A percentile compares a stretch with the other conserved stretches of the same genome.
Conservation (phyloP, 2,797 vertebrate genomes). For the Sebastes nivosus region DNA sequence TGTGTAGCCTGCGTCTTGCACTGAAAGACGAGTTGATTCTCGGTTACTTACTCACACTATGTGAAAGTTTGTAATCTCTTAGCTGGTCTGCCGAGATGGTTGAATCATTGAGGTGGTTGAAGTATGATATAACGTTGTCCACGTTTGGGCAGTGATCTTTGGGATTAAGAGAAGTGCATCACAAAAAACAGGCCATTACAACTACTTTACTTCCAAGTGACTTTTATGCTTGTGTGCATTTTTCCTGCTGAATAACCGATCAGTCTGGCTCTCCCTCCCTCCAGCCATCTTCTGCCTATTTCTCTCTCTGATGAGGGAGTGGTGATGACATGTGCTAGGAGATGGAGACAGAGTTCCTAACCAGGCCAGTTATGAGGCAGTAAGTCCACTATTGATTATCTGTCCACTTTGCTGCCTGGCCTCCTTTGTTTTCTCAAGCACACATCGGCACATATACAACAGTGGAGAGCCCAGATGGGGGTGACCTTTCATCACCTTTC, state of each 20-base stretch:
- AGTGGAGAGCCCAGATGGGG: slow-evolving; percentile 22
- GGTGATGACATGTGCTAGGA: slow-evolving; percentile 62
- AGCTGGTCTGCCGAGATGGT: not conserved
- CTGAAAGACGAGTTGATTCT: not conserved
- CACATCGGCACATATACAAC: slow-evolving; percentile 33
- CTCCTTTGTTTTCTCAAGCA: slow-evolving; percentile 68
- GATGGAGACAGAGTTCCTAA: slow-evolving; percentile 76
- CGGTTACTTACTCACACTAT: too few relatives aligned
- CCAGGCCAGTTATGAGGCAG: slow-evolving; percentile 77
- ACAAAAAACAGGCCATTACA: not conserved
- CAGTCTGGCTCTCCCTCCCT: not conserved
- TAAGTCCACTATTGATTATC: slow-evolving; percentile 80
- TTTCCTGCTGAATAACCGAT: not conserved
- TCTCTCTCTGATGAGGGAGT: slow-evolving; percentile 62
- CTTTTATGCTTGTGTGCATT: not conserved
- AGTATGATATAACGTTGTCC: not conserved
- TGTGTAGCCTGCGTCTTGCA: not conserved
- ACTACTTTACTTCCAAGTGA: not conserved
- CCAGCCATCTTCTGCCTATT: slow-evolving; percentile 38
- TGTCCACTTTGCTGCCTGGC: slow-evolving; percentile 72
- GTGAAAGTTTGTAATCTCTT: not conserved
- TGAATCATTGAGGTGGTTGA: not conserved
- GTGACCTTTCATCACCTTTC: slow-evolving; percentile 60
- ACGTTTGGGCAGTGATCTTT: not conserved
- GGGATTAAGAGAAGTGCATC: not conserved